These are phyloP conservation scores for Lithosia quadra DNA, from an alignment of 2,888 invertebrate species.

Conservation along the genomic window DNA sequence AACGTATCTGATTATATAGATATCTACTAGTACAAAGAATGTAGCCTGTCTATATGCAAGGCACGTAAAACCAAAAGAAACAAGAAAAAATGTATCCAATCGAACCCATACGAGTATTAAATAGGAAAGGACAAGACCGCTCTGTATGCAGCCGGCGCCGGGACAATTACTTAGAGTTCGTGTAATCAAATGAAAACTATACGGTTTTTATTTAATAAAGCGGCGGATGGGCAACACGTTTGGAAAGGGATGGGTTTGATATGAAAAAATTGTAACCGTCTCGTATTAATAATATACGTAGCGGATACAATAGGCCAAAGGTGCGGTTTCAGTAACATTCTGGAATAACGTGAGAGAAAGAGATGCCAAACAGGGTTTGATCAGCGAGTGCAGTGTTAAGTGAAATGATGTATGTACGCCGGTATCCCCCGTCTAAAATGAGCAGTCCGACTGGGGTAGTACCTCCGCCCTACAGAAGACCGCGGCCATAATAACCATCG, in stretches of 20 bases:
- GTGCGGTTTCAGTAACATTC: not conserved
- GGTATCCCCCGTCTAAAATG: too few relatives aligned
- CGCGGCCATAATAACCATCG: too few relatives aligned
- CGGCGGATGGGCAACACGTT: not conserved
- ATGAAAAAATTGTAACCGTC: not conserved
- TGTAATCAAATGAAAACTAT: slow-evolving; percentile 50
- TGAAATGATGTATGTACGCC: too few relatives aligned
- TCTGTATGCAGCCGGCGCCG: slow-evolving; percentile 34
- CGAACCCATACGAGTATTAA: slow-evolving; percentile 25
- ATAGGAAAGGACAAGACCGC: slow-evolving; percentile 26
- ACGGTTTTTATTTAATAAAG: slow-evolving; percentile 37
- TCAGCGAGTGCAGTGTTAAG: too few relatives aligned
- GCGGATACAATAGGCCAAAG: not conserved
- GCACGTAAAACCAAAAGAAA: slow-evolving; percentile 36
- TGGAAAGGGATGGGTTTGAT: not conserved
- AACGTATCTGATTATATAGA: slow-evolving; percentile 17
- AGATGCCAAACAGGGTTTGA: too few relatives aligned
- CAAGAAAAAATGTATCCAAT: slow-evolving; percentile 25
- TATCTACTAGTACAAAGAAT: slow-evolving; percentile 21
- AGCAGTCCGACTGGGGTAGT: too few relatives aligned
- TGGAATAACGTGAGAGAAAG: too few relatives aligned
- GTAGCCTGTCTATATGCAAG: slow-evolving; percentile 11
- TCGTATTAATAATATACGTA: not conserved
- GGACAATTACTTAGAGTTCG: slow-evolving; percentile 49
- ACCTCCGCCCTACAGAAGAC: too few relatives aligned